Evolutionary conservation across 2,888 invertebrate genomes (phyloP).

Genomic region (Leucoma salicis): DNA sequence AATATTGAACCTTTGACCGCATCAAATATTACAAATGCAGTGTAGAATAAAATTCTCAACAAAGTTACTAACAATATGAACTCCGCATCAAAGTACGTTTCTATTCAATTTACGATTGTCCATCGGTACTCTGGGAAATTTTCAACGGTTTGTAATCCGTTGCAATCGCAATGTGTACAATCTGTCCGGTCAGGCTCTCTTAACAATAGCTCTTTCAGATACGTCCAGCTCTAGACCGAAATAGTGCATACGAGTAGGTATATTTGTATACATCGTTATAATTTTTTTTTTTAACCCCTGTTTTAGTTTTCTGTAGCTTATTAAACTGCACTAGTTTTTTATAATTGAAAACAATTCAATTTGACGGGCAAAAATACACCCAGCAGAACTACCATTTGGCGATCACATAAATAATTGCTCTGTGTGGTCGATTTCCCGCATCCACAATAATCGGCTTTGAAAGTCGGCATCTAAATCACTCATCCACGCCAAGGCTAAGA

Average conservation of each 20-base stretch:
- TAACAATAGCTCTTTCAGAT: constrained; percentile 38
- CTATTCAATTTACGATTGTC: constrained; percentile 64
- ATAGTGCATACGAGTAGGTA: constrained; percentile 19
- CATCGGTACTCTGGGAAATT: constrained; percentile 53
- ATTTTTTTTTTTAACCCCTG: too few species aligned
- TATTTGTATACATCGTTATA: too few species aligned
- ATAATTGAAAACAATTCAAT: too few species aligned
- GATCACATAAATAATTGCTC: too few species aligned
- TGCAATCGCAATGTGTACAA: constrained; percentile 44
- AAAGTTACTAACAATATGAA: constrained; percentile 34
- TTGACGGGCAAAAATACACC: too few species aligned
- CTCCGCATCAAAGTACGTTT: constrained; percentile 49
- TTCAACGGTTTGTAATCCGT: constrained; percentile 64
- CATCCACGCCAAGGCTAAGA: too few species aligned
- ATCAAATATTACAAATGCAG: constrained; percentile 33
- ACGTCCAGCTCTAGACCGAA: constrained; percentile 20
- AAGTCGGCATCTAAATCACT: too few species aligned
- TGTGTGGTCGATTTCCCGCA: too few species aligned
- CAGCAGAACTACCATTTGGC: too few species aligned
- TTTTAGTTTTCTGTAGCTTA: too few species aligned
- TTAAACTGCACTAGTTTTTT: too few species aligned
- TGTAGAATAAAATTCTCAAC: constrained; percentile 39
- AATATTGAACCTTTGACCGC: constrained; percentile 16
- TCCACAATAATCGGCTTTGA: too few species aligned
- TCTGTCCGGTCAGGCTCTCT: constrained; percentile 30